These are phyloP conservation scores for Cistogaster globosa DNA, from an alignment of 2,888 invertebrate species.

Conservation along the genomic window DNA sequence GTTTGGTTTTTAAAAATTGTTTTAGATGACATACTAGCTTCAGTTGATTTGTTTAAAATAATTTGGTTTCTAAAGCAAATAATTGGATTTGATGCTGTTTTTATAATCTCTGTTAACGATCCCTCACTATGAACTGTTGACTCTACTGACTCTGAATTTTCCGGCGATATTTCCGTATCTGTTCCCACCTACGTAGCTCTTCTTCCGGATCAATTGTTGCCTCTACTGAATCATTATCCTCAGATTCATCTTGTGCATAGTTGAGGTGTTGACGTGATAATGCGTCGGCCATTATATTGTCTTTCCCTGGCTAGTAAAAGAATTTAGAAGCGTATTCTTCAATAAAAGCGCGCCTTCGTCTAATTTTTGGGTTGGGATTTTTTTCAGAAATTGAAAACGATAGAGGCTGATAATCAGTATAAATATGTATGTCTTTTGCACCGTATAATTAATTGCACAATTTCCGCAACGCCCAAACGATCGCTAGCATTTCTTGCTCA, in stretches of 20 bases:
- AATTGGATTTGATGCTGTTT: constrained; percentile 42
- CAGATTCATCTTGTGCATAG: constrained; percentile 1
- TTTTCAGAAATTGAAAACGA: constrained; percentile 25
- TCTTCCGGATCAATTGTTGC: neutral
- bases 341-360: constrained; percentile 40
- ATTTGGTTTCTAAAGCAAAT: constrained; percentile 67
- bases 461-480: constrained; percentile 31
- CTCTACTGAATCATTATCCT: neutral
- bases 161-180: neutral
- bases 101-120: constrained; percentile 53
- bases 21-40: neutral
- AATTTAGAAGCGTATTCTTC: constrained; percentile 35
- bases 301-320: constrained; percentile 32
- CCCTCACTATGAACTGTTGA: constrained; percentile 45
- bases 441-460: constrained; percentile 9
- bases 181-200: too few relatives aligned
- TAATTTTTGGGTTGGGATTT: constrained; percentile 26
- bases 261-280: neutral
- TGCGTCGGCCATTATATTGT: constrained; percentile 39
- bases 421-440: constrained; percentile 39
- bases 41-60: constrained; percentile 25
- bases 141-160: neutral
- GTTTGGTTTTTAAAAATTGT: constrained; percentile 10
- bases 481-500: constrained; percentile 18
- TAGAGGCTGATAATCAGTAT: constrained; percentile 39